Base-by-base conservation (phyloP, 2,113 vertebrate genomes). In the Trematocara unimaculatum region DNA sequence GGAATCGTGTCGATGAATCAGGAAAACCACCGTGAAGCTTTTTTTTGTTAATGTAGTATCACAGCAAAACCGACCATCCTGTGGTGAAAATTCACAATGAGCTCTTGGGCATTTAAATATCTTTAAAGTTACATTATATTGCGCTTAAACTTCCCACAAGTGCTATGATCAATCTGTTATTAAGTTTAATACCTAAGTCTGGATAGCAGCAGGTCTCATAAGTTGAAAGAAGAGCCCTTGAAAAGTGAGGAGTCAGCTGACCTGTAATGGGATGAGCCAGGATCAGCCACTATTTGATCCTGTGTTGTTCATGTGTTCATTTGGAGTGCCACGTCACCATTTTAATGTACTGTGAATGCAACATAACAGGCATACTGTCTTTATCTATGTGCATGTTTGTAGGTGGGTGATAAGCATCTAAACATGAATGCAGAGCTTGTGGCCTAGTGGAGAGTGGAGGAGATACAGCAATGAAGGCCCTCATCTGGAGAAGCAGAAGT, bases 361-460 rank as follows among this genome's bases (percentile, higher is more conserved):
- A 9, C 4, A 1, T 29, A 17, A 47, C 38, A 51, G 54, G 1
- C 10, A 49, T 67, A 6, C 55, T 53, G 23, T 62, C 29, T 58
- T n/a, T 51, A 13, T 77, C 64, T 82, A 35, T 80, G 38, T 91
- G 74, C 77, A 6, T 89, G 31, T 90, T 17, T 86, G 62, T 47
- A 96, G 95, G 96, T 96, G 93, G 95, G 96, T 94, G 84, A 83
- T 96, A 97, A 95, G 95, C 96, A 95, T 97, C 96, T 93, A 95
- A 94, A 58, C 96, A 95, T 90, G 94, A 95, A 70, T 92, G 95
- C 64, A 93, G 95, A 93, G 95, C 93, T 85, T 92, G 95, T 92
- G 97, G 96, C 94, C 95, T 97, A n/a, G 95, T 95, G 15, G 97
- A 97, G 95, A 96, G 97, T 90, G 88, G 83, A 95, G 97, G 90